phyloP scores from a whole-genome alignment of 2,888 invertebrate genomes.

The Pheosia tremula region DNA sequence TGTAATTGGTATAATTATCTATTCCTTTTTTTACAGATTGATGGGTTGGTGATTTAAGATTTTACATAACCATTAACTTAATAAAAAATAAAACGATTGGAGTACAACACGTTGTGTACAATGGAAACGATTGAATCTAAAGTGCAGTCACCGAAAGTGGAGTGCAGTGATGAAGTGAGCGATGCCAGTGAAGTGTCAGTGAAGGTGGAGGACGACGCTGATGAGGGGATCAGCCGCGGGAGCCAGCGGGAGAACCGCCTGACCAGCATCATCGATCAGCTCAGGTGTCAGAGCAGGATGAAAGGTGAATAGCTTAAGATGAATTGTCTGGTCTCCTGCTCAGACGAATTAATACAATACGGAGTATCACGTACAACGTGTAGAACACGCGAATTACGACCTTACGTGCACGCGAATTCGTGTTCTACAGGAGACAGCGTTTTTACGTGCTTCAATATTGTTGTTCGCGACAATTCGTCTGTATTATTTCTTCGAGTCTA shows the following conservation, averaged over 20 bases:
- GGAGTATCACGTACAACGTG: too few species aligned
- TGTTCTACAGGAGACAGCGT: too few species aligned
- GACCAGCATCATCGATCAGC: conserved; percentile 79
- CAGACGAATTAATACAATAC: too few species aligned
- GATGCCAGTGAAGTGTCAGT: conserved; percentile 35
- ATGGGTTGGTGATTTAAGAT: too few species aligned
- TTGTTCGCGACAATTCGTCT: too few species aligned
- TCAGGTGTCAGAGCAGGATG: conserved; percentile 70
- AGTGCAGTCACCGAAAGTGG: conserved; percentile 41
- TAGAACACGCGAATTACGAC: too few species aligned
- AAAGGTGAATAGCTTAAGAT: conserved; percentile 60
- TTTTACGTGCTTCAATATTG: too few species aligned
- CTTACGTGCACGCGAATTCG: too few species aligned
- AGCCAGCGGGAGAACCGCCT: conserved; percentile 70
- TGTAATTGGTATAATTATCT: neutral
- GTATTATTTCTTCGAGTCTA: too few species aligned
- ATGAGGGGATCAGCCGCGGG: conserved; percentile 49
- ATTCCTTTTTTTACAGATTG: conserved; percentile 5
- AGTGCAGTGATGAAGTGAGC: conserved; percentile 45
- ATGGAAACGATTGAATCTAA: conserved; percentile 35
- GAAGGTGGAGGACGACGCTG: conserved; percentile 54
- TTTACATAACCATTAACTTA: too few species aligned
- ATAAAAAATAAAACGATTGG: too few species aligned
- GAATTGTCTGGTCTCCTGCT: too few species aligned
- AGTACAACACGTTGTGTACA: conserved; percentile 10